phyloP scores from a whole-genome alignment of 2,797 vertebrate species.

The Phylloscopus collybita region DNA sequence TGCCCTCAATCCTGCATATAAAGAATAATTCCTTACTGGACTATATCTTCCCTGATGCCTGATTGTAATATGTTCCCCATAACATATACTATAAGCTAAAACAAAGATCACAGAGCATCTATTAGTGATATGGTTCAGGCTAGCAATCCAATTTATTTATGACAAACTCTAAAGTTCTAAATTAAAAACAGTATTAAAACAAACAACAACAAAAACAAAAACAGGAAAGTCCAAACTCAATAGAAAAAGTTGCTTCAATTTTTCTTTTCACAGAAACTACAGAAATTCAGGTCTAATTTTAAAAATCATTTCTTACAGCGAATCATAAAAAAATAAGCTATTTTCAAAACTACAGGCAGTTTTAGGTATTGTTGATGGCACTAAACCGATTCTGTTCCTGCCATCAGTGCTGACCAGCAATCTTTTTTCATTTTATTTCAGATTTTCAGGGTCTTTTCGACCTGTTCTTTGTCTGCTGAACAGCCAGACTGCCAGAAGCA shows the following conservation, averaged over 20 bases:
- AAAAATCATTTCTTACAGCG: neutral
- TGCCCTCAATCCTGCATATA: neutral
- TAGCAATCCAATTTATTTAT: neutral
- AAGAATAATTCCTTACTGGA: neutral
- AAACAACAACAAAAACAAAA: neutral
- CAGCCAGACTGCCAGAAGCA: neutral
- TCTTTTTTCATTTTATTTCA: neutral
- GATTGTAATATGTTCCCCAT: neutral
- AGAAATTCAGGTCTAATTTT: neutral
- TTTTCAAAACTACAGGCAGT: neutral
- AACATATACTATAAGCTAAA: neutral
- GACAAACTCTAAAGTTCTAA: neutral
- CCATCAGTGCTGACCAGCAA: neutral
- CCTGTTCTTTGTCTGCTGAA: neutral
- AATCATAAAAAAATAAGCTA: neutral
- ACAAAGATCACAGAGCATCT: neutral
- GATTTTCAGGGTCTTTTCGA: neutral
- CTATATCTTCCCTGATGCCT: neutral
- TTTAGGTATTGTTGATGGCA: neutral
- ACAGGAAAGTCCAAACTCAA: neutral
- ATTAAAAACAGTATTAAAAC: neutral
- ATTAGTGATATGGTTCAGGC: neutral
- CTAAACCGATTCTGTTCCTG: neutral
- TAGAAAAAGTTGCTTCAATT: neutral
- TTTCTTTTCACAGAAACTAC: neutral